Conservation (phyloP, 2,888 invertebrate species). For the Limnephilus marmoratus region DNA sequence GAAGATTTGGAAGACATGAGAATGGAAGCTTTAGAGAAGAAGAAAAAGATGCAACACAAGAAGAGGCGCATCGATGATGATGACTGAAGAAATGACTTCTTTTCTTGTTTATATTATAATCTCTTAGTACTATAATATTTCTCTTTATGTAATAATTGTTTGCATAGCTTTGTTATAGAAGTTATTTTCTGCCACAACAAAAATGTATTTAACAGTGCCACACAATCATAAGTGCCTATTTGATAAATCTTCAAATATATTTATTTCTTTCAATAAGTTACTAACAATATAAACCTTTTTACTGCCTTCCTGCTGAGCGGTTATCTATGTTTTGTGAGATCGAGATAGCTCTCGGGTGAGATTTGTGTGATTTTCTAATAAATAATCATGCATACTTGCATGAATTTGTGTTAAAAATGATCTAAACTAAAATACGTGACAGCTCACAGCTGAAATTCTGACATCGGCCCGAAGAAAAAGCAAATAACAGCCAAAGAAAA, state of each 20-base stretch:
- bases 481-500: no score
- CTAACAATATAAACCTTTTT: background rate
- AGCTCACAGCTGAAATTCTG: no score
- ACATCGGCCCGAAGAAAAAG: no score
- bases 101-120: conserved; percentile 15
- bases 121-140: background rate
- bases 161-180: conserved; percentile 51
- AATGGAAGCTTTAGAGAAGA: conserved; percentile 88
- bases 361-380: no score
- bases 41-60: conserved; percentile 79
- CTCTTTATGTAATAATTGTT: conserved; percentile 15
- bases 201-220: background rate
- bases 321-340: no score
- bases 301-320: background rate
- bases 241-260: background rate
- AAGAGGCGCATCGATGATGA: conserved; percentile 53
- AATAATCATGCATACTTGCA: no score
- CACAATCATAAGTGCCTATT: background rate
- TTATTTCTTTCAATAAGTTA: background rate
- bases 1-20: conserved; percentile 96
- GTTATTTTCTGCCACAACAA: conserved; percentile 14
- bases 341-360: no score
- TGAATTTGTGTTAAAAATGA: no score
- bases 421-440: no score
- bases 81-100: background rate